A percentile compares a stretch with the other conserved stretches of the same genome.
Evolutionary conservation across 30 jellyfish, hydroid and myxozoan genomes (phyloP).

Genomic region (Aurelia aurita): DNA sequence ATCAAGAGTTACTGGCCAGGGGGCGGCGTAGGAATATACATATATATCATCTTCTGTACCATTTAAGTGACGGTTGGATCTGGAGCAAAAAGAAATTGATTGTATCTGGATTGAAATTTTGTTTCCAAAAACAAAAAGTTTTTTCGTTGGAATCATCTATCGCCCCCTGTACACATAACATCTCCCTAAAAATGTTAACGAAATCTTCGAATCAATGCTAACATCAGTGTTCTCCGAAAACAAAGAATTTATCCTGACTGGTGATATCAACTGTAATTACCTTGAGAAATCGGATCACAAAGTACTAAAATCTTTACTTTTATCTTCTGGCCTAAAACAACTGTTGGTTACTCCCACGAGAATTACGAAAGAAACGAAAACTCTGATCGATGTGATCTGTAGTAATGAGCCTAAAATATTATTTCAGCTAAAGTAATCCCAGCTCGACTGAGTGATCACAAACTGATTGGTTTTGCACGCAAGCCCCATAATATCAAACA

Average conservation of each 20-base stretch:
- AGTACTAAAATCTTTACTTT: neutral
- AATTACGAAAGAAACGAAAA: conserved; percentile 24
- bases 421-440: neutral
- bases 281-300: neutral
- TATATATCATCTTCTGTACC: conserved; percentile 28
- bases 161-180: too few relatives aligned
- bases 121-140: conserved; percentile 21
- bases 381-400: conserved; percentile 36
- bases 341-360: conserved; percentile 36
- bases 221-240: too few relatives aligned
- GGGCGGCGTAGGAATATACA: conserved; percentile 57
- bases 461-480: conserved; percentile 46
- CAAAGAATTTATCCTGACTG: too few relatives aligned
- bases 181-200: too few relatives aligned
- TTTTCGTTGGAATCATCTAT: too few relatives aligned
- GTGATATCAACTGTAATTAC: too few relatives aligned
- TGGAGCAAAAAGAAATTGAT: conserved; percentile 39
- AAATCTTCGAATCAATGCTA: too few relatives aligned
- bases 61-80: conserved; percentile 37
- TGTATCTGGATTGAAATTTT: conserved; percentile 48
- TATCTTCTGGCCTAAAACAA: conserved; percentile 32
- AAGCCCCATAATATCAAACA: conserved; percentile 31
- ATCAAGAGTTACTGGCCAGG: conserved; percentile 37
- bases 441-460: conserved; percentile 4
- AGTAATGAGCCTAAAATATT: conserved; percentile 11